These are phyloP conservation scores for Blastobasis lacticolella DNA, from an alignment of 2,888 invertebrate species.

Conservation along the genomic window DNA sequence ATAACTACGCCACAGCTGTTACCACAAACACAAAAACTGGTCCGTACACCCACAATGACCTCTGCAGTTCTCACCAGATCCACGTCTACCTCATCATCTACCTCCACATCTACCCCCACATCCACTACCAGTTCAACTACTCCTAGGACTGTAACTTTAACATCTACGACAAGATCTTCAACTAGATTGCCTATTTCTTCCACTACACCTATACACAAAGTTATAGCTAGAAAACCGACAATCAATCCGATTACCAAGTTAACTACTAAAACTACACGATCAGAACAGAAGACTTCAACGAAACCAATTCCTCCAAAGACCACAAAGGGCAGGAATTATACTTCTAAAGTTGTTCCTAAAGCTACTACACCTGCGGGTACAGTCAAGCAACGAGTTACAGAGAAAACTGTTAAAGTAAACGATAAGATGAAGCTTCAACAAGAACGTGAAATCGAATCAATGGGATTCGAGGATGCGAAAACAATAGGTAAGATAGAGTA, in stretches of 20 bases:
- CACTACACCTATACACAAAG: constrained; percentile 11
- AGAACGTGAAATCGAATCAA: constrained; percentile 15
- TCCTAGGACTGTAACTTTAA: constrained; percentile 2
- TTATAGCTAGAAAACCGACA: constrained; percentile 13
- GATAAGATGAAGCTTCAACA: constrained; percentile 18
- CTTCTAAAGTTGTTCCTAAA: not conserved
- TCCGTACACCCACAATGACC: constrained; percentile 15
- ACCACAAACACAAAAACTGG: constrained; percentile 38
- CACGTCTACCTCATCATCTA: constrained; percentile 12
- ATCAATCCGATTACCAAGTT: constrained; percentile 8
- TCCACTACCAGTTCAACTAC: constrained; percentile 13
- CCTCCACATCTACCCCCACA: constrained; percentile 13
- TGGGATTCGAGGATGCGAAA: constrained; percentile 3
- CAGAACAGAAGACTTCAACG: constrained; percentile 5
- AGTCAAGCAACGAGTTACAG: too few species aligned
- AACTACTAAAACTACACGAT: too few species aligned
- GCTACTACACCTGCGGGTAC: constrained; percentile 3
- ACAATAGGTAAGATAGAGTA: constrained; percentile 9
- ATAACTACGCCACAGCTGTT: constrained; percentile 9
- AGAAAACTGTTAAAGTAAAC: constrained; percentile 2
- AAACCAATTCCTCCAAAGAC: constrained; percentile 8
- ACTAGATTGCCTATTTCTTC: constrained; percentile 14
- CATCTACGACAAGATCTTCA: constrained; percentile 1
- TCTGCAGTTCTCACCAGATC: constrained; percentile 13
- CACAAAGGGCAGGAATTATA: not conserved